phyloP scores from a whole-genome alignment of 2,797 vertebrate species.

The Spatula clypeata region DNA sequence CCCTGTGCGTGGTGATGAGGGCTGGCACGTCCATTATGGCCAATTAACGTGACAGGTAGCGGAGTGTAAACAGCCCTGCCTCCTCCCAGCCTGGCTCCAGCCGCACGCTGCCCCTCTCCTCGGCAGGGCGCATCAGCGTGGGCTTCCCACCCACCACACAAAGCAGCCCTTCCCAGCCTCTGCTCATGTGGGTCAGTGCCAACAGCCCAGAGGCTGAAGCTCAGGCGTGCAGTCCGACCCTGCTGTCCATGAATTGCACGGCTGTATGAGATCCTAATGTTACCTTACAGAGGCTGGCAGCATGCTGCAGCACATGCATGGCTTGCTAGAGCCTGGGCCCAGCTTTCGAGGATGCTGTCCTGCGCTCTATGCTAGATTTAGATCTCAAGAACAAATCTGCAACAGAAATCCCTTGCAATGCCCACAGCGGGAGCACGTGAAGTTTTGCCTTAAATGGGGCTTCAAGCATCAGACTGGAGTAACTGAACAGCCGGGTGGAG shows the following conservation, averaged over 20 bases:
- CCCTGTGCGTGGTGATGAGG: conserved; percentile 23
- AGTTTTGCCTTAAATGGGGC: neutral
- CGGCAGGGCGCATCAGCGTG: neutral
- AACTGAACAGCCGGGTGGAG: neutral
- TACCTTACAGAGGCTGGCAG: neutral
- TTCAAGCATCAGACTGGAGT: neutral
- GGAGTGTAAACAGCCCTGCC: conserved; percentile 35
- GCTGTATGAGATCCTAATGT: accelerated
- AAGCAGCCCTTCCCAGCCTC: conserved; percentile 35
- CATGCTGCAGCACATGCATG: neutral
- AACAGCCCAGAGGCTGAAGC: neutral
- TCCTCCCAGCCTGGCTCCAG: conserved; percentile 36
- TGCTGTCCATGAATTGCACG: neutral
- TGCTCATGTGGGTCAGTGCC: neutral
- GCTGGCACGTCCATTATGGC: conserved; percentile 58
- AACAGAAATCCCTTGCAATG: neutral
- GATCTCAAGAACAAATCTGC: neutral
- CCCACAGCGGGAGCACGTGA: neutral
- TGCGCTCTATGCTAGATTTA: neutral
- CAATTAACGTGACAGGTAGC: conserved; percentile 75
- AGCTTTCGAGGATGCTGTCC: neutral
- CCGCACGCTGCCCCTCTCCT: neutral
- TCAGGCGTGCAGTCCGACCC: neutral
- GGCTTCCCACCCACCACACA: conserved; percentile 19
- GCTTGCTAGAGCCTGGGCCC: neutral